A percentile compares a stretch with the other conserved stretches of the same genome.
Evolutionary conservation across 2,797 vertebrate species (phyloP).

Genomic region (Margarornis squamiger): DNA sequence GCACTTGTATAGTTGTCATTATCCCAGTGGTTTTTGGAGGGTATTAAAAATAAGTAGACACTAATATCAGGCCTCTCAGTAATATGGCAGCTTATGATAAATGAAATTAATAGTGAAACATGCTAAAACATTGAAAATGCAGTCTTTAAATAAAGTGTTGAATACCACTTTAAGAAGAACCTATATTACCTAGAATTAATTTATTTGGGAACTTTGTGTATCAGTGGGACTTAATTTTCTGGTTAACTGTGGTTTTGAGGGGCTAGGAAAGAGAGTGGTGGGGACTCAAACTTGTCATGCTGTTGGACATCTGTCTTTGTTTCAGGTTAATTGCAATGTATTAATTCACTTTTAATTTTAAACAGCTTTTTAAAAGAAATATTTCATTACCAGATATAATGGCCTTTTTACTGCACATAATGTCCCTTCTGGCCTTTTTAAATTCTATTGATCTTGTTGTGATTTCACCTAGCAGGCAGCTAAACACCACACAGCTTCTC

Average conservation of each 20-base stretch:
- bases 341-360: background rate
- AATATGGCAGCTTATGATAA: background rate
- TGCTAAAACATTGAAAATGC: background rate
- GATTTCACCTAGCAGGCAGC: background rate
- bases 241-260: background rate
- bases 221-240: background rate
- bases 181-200: background rate
- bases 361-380: background rate
- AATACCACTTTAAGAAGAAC: background rate
- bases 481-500: background rate
- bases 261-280: background rate
- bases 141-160: background rate
- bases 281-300: background rate
- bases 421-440: background rate
- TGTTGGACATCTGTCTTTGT: background rate
- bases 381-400: background rate
- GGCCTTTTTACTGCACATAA: background rate
- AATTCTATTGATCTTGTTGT: background rate
- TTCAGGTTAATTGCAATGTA: background rate
- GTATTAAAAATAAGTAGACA: conserved; percentile 17
- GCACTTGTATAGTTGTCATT: conserved; percentile 46
- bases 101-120: background rate
- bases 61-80: conserved; percentile 29
- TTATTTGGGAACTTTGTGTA: background rate
- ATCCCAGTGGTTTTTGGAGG: background rate